phyloP scores from a whole-genome alignment of 1,140 invertebrate species.

The Tigriopus japonicus region DNA sequence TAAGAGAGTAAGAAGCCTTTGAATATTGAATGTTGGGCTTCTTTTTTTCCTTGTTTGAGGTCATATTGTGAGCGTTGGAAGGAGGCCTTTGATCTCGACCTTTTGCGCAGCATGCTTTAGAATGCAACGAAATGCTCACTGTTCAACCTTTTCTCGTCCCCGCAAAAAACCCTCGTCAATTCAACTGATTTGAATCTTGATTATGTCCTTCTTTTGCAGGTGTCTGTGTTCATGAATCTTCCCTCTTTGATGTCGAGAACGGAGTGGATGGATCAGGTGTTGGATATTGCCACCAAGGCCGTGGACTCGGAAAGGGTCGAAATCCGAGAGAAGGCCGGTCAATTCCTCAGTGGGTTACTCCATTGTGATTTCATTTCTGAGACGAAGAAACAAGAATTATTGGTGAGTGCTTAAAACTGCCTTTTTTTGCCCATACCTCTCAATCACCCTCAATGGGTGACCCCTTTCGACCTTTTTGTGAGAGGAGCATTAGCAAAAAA shows the following conservation, averaged over 20 bases:
- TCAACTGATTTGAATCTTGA: constrained; percentile 24
- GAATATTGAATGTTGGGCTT: background rate
- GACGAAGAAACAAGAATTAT: constrained; percentile 26
- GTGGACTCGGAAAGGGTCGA: constrained; percentile 49
- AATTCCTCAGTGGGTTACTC: constrained; percentile 62
- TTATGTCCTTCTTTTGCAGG: constrained; percentile 14
- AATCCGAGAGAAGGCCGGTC: constrained; percentile 56
- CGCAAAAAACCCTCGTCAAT: too few relatives aligned
- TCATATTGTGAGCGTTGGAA: constrained; percentile 10
- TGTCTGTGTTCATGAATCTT: constrained; percentile 1
- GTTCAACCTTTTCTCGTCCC: background rate
- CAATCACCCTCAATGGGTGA: too few relatives aligned
- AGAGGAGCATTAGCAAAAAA: too few relatives aligned
- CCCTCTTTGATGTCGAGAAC: constrained; percentile 19
- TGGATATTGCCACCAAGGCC: constrained; percentile 38
- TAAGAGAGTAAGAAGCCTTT: constrained; percentile 19
- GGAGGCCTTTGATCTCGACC: background rate
- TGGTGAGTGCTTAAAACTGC: constrained; percentile 25
- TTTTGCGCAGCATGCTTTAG: too few relatives aligned
- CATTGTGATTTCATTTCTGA: constrained; percentile 52
- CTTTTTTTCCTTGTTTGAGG: background rate
- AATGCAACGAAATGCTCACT: constrained; percentile 19
- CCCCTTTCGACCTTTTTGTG: too few relatives aligned
- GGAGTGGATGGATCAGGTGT: constrained; percentile 28
- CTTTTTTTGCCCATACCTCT: too few relatives aligned